Evolutionary conservation across 2,797 vertebrate species (phyloP), one percentile per base, ranked within the genome.

Genomic region (Novumbra hubbsi): DNA sequence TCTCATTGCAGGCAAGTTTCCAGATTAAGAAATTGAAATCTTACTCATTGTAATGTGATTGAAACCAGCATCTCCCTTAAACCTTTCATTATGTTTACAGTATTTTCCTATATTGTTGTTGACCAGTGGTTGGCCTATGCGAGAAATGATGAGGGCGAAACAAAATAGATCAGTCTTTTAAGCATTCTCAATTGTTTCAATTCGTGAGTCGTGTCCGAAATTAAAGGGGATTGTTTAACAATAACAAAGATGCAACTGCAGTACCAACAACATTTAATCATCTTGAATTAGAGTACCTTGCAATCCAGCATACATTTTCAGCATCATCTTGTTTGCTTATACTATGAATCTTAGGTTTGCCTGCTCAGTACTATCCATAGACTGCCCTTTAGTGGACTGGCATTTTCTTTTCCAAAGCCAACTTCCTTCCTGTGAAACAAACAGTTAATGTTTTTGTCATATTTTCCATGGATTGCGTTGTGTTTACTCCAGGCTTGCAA

Each of bases 401-500:
- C 85, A 73, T 87, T 82, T 85, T 73, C 72, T 76, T 89, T 84
- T 90, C 82, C 84, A 82, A 86, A 77, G 86, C 78, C 28, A 90
- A 93, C 90, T 93, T 93, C 91, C 90, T 91, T 83, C 81, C 82
- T 81, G 76, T 85, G 85, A 88, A 87, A 81, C 81, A 64, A 87
- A 78, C 72, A 94, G 91, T 94, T 92, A 89, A 93, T 69, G 81
- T 90, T 86, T 80, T 78, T 85, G 81, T 90, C 84, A 74, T 80
- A 79, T 71, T 71, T 80, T 83, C 80, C 79, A 28, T 78, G 90
- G 82, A 87, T 91, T 88, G 85, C 84, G 89, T 85, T 91, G 89
- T 92, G 87, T 88, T 55, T 84, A 91, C 83, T 91, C 69, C 89
- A 89, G 88, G 88, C 90, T 93, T 90, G 88, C 87, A 90, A 89